Evolutionary conservation across 2,888 invertebrate species (phyloP).

Genomic region (Dromius quadrimaculatus): DNA sequence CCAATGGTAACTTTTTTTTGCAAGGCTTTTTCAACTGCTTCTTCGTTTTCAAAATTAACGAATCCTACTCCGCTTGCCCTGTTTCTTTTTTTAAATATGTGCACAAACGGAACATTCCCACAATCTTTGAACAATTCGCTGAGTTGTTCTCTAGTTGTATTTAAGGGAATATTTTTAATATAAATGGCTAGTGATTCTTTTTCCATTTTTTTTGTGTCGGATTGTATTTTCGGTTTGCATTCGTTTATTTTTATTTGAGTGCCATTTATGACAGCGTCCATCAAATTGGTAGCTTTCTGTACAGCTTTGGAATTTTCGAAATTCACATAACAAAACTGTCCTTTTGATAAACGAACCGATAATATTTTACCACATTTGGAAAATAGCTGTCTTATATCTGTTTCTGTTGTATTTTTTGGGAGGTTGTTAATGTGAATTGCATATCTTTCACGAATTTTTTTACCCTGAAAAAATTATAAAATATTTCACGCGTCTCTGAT

Average conservation of each 20-base stretch:
- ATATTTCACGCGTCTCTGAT: neutral
- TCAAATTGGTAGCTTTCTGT: neutral
- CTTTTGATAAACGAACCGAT: neutral
- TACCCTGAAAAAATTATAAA: constrained; percentile 1
- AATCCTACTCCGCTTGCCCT: constrained; percentile 16
- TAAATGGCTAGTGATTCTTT: neutral
- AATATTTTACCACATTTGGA: neutral
- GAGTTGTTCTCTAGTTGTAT: constrained; percentile 53
- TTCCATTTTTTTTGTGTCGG: neutral
- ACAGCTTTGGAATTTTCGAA: constrained; percentile 53
- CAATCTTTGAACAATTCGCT: neutral
- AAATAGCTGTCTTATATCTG: neutral
- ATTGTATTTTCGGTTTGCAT: neutral
- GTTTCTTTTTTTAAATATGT: neutral
- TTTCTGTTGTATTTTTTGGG: neutral
- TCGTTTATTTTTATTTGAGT: neutral
- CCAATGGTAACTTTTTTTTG: constrained; percentile 20
- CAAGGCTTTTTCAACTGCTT: constrained; percentile 28
- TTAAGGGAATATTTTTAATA: constrained; percentile 2
- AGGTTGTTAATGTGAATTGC: neutral
- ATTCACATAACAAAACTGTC: constrained; percentile 61
- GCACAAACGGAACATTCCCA: neutral
- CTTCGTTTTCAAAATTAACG: constrained; percentile 41
- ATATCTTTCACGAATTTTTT: neutral
- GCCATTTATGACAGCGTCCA: neutral